Base-by-base conservation (phyloP, 2,797 vertebrate genomes). In the Rhynchotus rufescens region DNA sequence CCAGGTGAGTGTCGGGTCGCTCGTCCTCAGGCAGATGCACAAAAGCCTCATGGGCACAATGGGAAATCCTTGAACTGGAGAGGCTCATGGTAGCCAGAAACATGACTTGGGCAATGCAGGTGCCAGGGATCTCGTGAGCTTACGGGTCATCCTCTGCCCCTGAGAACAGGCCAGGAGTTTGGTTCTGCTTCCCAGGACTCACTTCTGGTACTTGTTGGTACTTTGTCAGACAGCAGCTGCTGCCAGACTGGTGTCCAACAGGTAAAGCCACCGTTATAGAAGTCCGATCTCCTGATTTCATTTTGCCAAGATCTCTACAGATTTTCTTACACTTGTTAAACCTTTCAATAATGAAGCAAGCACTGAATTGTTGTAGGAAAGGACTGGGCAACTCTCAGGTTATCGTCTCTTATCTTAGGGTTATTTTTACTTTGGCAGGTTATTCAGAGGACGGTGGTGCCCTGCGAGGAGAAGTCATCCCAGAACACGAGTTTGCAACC, bases 371-470 rank as follows among this genome's bases (percentile, higher is more conserved):
- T 19, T 92, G 52, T 74, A 73, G 77, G 32, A 19, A 22, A 54
- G 32, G 32, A 38, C 66, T 15, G 34, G 2, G 16, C 66, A 80
- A 52, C 25, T 30, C 0, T 36, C 22, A 10, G 36, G 4, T 26
- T 47, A 6, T 25, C 28, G 30, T 59, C 34, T 17, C 1, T 2
- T 54, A 17, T 30, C n/a, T 38, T 30, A 49, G 59, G 49, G 12
- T 44, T 83, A 28, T 13, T 75, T 94, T 47, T 32, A 6, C 73
- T 23, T 15, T 71, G 59, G 40, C 96, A 99, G 99, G 99, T 82
- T 99, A 99, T 87, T 99, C 99, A 0, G 99, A 99, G 97, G 99
- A 99, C 0, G 99, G 98, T 1, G 99, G 99, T 77, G 98, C 98
- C 5, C 98, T 99, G 94, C 98, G 98, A 17, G 99, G 99, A 21